These are phyloP conservation scores for Caenorhabditis becei DNA, from an alignment of 2,888 invertebrate genomes.

Conservation along the genomic window DNA sequence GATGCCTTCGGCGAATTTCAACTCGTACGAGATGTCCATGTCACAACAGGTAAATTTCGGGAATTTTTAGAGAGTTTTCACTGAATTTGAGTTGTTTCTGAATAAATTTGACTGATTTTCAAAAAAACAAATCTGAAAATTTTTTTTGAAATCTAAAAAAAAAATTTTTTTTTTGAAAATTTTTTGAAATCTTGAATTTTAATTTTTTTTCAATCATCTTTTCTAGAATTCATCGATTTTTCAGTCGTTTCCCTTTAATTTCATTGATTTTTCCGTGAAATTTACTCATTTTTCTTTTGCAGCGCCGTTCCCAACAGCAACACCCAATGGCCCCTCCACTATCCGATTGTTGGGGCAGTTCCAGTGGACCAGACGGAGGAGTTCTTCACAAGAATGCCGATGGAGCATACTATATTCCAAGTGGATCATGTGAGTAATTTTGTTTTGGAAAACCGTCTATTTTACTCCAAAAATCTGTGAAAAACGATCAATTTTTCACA, in stretches of 20 bases:
- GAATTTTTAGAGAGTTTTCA: too few relatives aligned
- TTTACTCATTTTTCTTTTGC: slow-evolving; percentile 15
- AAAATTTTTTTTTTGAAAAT: neutral
- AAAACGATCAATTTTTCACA: too few relatives aligned
- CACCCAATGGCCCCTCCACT: slow-evolving; percentile 48
- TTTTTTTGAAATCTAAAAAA: too few relatives aligned
- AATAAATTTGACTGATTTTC: too few relatives aligned
- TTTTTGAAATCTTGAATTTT: neutral
- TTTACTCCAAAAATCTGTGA: neutral
- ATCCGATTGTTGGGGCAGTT: slow-evolving; percentile 45
- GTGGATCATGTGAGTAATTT: slow-evolving; percentile 70
- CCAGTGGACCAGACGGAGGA: slow-evolving; percentile 44
- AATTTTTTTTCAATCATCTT: neutral
- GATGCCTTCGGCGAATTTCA: slow-evolving; percentile 36
- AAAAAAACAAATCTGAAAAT: neutral
- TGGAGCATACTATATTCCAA: slow-evolving; percentile 72
- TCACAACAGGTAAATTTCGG: slow-evolving; percentile 59
- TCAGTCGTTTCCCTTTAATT: too few relatives aligned
- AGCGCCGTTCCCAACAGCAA: slow-evolving; percentile 63
- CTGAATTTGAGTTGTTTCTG: too few relatives aligned
- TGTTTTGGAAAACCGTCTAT: neutral
- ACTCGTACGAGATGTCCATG: slow-evolving; percentile 71
- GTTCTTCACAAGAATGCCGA: slow-evolving; percentile 73
- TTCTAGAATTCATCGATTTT: too few relatives aligned
- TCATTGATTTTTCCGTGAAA: neutral